These are phyloP conservation scores for Pollenia amentaria DNA, from an alignment of 2,888 invertebrate genomes.

Conservation along the genomic window DNA sequence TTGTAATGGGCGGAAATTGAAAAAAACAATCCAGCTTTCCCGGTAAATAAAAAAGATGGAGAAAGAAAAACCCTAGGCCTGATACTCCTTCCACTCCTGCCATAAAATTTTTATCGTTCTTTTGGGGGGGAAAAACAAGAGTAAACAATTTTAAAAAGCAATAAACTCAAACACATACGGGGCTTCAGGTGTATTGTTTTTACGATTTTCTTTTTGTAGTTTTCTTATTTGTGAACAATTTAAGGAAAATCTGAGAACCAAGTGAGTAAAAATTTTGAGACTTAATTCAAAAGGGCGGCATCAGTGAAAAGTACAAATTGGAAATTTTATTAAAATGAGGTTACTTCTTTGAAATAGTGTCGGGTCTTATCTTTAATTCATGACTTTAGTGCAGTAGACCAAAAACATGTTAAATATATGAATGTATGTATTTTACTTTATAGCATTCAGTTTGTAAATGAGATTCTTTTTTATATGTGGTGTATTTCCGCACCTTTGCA, in stretches of 20 bases:
- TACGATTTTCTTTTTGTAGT: slow-evolving; percentile 14
- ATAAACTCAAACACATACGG: slow-evolving; percentile 32
- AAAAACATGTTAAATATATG: neutral
- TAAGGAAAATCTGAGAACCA: too few species aligned
- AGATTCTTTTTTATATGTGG: too few species aligned
- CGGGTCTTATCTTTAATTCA: slow-evolving; percentile 31
- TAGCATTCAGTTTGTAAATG: too few species aligned
- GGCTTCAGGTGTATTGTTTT: slow-evolving; percentile 18
- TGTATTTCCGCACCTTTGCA: too few species aligned
- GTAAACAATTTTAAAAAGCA: neutral
- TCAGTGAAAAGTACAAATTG: neutral
- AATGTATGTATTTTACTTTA: neutral
- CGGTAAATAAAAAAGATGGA: too few species aligned
- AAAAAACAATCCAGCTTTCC: too few species aligned
- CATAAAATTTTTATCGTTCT: too few species aligned
- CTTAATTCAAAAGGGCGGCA: neutral
- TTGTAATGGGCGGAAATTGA: too few species aligned
- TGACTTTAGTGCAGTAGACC: neutral
- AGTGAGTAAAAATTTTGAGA: too few species aligned
- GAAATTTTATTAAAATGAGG: slow-evolving; percentile 2
- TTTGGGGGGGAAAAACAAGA: neutral
- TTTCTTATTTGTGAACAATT: neutral
- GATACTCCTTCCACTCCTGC: too few species aligned
- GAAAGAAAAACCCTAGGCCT: too few species aligned
- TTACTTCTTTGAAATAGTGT: neutral